Percentiles rank a stretch among this genome's conserved stretches.
Conservation (phyloP, 2,113 vertebrate species). For the Genyomyrus donnyi region DNA sequence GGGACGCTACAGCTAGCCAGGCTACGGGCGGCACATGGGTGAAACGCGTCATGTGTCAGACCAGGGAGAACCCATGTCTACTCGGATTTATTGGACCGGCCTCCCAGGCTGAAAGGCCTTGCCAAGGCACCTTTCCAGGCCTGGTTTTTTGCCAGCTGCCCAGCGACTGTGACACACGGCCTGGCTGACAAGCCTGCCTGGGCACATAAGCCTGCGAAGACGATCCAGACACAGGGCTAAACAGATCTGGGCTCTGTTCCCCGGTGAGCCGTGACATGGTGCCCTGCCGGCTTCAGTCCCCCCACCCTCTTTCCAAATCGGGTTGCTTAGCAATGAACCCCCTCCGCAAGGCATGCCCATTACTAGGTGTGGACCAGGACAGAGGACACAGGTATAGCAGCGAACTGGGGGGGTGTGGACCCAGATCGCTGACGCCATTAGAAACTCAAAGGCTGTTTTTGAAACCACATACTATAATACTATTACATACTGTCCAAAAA, state of each 20-base stretch:
- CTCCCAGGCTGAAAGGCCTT: not conserved
- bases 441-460: slow-evolving; percentile 43
- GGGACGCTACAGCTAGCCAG: not conserved
- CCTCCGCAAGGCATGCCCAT: not conserved
- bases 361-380: slow-evolving; percentile 43
- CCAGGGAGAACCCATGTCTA: not conserved
- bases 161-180: not conserved
- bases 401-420: slow-evolving; percentile 11
- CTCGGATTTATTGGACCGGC: not conserved
- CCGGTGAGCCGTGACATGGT: not conserved
- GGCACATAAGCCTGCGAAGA: not conserved
- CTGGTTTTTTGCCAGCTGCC: not conserved
- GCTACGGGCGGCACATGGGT: not conserved
- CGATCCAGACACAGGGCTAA: not conserved
- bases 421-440: slow-evolving; percentile 47
- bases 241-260: not conserved
- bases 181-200: not conserved
- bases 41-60: not conserved
- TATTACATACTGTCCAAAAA: not conserved
- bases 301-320: slow-evolving; percentile 44
- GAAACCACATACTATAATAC: not conserved
- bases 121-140: not conserved
- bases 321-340: slow-evolving; percentile 42
- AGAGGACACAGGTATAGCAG: not conserved
- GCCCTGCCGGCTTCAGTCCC: slow-evolving; percentile 22